Evolutionary conservation across 2,888 invertebrate genomes (phyloP), one percentile per base, ranked within the genome.

Genomic region (Megamerina dolium): DNA sequence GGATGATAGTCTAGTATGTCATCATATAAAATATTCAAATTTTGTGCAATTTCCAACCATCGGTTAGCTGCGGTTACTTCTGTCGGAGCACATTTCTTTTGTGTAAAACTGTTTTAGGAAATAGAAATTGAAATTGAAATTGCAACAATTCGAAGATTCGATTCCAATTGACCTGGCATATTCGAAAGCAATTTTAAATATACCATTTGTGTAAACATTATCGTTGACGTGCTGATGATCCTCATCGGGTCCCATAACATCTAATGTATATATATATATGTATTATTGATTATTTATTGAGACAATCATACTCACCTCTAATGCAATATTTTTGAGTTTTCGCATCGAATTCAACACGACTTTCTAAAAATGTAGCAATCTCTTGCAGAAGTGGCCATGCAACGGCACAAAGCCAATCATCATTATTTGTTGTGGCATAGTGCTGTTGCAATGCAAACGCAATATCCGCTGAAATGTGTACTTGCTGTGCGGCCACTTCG

Each of bases 241-340:
- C 70, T 80, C 80, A 50, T 80, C 80, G 1, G 80, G 80, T 1
- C 80, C 80, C 79, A 80, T 80, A 4, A 80, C 76, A 64, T 74
- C 76, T n/a, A n/a, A n/a, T n/a, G n/a, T n/a, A n/a, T n/a, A n/a
- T n/a, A n/a, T n/a, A n/a, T n/a, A n/a, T n/a, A n/a, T 78, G 55
- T 31, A 61, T 16, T 39, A 17, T 8, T 5, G 2, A 16, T 18
- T 36, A 19, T 3, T n/a, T 17, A 16, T 29, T 16, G 20, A 27
- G 29, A 23, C 5, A 10, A 9, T 26, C 31, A 9, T 35, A 31
- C 51, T 69, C 67, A 78, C 78, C 72, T 49, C 67, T 65, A 41
- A 78, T 76, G 46, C 78, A 76, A 43, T 74, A 75, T 1, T 72
- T 59, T 19, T 73, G 70, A 0, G 74, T 70, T 1, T 67, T 66